Base-by-base conservation (phyloP, 2,113 vertebrate genomes). In the Sprattus sprattus region DNA sequence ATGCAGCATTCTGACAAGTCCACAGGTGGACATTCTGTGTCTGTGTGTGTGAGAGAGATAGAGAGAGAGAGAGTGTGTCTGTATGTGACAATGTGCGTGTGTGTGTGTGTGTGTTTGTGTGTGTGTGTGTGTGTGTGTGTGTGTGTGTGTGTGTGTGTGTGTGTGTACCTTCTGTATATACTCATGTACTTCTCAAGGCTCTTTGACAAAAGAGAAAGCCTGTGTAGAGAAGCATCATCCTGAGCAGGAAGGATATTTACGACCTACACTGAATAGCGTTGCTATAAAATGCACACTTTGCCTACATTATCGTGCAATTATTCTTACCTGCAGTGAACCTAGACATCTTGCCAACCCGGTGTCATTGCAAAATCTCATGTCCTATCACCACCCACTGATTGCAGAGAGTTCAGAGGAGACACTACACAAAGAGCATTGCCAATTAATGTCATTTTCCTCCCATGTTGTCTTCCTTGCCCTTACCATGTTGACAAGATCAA, bases 371-470 rank as follows among this genome's bases (percentile, higher is more conserved):
- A 32, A 78, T 32, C 39, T 78, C 71, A 78, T 78, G 71, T 11
- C 13, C 32, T 28, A 78, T 32, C 71, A 78, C 71, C 39, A 78
- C 25, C 71, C 71, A 78, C 71, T 78, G 71, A 78, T 32, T 78
- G 15, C 8, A 6, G 71, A 11, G 32, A 78, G 32, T 32, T 78
- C 25, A 15, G 16, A 39, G 13, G 25, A 32, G 71, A 15, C 13
- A 13, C 28, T 78, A 78, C 32, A 71, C 81, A 82, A 83, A 85
- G 52, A 85, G 83, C 60, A 82, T 64, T 84, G 83, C 86, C 92
- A 92, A 92, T 91, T 92, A 89, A 91, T 90, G 89, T 89, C 52
- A 89, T 93, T 92, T 92, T 88, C n/a, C 82, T 92, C 86, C 28
- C 84, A 5, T 84, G 88, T 84, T 81, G 85, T 91, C 87, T 92